phyloP scores from a whole-genome alignment of 2,888 invertebrate genomes.

The Hyalella azteca region DNA sequence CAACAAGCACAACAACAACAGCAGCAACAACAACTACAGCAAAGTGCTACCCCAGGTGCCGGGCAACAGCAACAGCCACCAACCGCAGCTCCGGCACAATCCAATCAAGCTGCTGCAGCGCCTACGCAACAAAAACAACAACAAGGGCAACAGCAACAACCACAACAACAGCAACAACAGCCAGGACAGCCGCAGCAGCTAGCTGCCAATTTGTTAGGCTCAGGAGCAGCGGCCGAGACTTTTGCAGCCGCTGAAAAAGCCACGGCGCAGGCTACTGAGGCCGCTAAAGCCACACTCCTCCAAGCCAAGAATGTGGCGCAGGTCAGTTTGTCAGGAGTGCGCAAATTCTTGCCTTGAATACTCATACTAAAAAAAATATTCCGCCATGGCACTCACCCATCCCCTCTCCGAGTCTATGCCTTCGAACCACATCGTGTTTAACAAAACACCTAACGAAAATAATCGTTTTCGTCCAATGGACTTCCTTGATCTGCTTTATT shows the following conservation, averaged over 20 bases:
- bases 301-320: conserved; percentile 58
- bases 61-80: conserved; percentile 9
- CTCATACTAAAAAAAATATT: not conserved
- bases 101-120: not conserved
- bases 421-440: too few species aligned
- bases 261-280: conserved; percentile 53
- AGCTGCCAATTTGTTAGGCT: conserved; percentile 3
- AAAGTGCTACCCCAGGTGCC: not conserved
- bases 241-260: conserved; percentile 58
- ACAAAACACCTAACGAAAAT: too few species aligned
- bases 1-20: not conserved
- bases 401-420: too few species aligned
- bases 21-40: conserved; percentile 24
- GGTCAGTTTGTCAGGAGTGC: conserved; percentile 44
- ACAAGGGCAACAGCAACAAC: conserved; percentile 33
- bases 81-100: too few species aligned
- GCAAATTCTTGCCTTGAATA: conserved; percentile 7
- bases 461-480: too few species aligned
- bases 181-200: not conserved
- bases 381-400: too few species aligned
- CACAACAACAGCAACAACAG: conserved; percentile 28
- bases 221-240: conserved; percentile 37
- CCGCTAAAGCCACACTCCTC: conserved; percentile 57
- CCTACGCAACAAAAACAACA: not conserved
- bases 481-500: too few species aligned